A percentile compares a stretch with the other conserved stretches of the same genome.
These are phyloP conservation scores for Cantharis rustica DNA, from an alignment of 2,888 invertebrate genomes.

Conservation along the genomic window DNA sequence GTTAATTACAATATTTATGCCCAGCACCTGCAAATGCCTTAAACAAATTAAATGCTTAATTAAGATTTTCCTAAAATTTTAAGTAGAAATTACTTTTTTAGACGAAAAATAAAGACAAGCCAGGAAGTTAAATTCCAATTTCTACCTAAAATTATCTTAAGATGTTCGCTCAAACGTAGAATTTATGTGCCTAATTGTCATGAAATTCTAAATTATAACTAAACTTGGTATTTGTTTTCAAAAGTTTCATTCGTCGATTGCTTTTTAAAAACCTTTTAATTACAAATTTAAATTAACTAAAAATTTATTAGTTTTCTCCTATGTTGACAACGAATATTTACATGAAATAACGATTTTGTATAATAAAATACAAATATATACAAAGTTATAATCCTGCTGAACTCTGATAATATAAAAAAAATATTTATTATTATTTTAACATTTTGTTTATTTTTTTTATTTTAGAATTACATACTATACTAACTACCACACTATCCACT, in stretches of 20 bases:
- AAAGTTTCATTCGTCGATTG: background rate
- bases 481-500: too few species aligned
- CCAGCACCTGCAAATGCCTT: background rate
- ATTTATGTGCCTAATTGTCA: background rate
- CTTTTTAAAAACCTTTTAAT: background rate
- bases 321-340: background rate
- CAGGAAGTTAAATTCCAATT: background rate
- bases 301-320: background rate
- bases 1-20: background rate
- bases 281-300: background rate
- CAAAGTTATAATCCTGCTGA: background rate
- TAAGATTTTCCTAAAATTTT: background rate
- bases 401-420: background rate
- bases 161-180: background rate
- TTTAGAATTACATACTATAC: too few species aligned
- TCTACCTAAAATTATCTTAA: background rate
- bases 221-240: background rate
- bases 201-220: background rate
- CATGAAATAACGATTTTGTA: background rate
- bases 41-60: background rate
- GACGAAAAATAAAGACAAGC: background rate
- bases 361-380: too few species aligned
- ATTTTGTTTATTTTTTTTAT: too few species aligned
- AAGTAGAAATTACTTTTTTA: background rate
- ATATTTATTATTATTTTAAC: too few species aligned